Base-by-base conservation (phyloP, 1,140 invertebrate species). In the Drosophila chauvacae region DNA sequence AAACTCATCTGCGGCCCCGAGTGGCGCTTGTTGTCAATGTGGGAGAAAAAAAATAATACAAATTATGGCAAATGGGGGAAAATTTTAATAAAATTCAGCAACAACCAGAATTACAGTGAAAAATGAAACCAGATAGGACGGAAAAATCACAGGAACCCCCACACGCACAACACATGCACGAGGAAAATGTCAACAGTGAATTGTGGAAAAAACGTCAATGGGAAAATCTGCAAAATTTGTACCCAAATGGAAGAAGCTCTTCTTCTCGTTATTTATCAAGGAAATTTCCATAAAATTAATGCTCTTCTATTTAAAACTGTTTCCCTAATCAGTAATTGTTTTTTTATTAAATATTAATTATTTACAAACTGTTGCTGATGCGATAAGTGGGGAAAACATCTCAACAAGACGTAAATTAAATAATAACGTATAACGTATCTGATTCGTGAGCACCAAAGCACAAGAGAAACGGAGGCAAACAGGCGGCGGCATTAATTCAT, bases 11-110 rank as follows among this genome's bases (percentile, higher is more conserved):
- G 85, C 68, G 77, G 72, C 77, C 59, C 65, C 28, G 47, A 48
- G 20, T 50, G 47, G 48, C 5, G 47, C 47, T 50, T 30, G 26
- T n/a, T 84, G 84, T 69, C 84, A 77, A 56, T 76, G 58, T 79
- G 81, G 80, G 42, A 30, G 35, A 53, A 35, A 73, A 47, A 68
- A 61, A 86, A 75, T 72, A 71, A 79, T 75, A 90, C 86, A 90
- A 90, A 90, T 90, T 90, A 90, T 90, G 85, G 81, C 81, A 90
- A 90, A 90, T 90, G 85, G 85, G 81, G 72, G 81, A 75, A 90
- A 90, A 90, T 90, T 90, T 90, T 90, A 90, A 90, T 90, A 83
- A 90, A 90, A 90, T 85, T 90, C 81, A 81, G 71, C 85, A 71
- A 81, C 80, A 77, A 87, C 42, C 71, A 80, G 80, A 83, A 84